Base-by-base conservation (phyloP, 2,797 vertebrate genomes). In the Silurus aristotelis region DNA sequence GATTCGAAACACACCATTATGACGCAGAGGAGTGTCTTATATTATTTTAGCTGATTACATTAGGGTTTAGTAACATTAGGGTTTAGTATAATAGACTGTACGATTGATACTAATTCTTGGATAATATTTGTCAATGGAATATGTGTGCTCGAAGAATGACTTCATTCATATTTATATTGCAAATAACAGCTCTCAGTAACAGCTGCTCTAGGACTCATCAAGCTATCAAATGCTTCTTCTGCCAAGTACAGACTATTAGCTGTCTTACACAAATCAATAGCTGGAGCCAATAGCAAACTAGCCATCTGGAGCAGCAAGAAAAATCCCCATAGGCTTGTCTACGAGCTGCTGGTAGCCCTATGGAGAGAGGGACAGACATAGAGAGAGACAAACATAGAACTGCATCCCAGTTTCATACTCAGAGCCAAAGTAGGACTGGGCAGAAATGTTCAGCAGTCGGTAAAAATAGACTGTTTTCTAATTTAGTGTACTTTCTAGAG, bases 231-330 rank as follows among this genome's bases (percentile, higher is more conserved):
- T 83, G 76, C 14, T 79, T 84, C 85, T 87, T 56, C 72, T 84
- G 71, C 80, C 66, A 80, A 86, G 82, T 86, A 83, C 82, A 86
- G 85, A 86, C 90, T 89, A 77, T 87, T 82, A 91, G 90, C 82
- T 83, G 88, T 91, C 85, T 87, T 89, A 82, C 85, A 88, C 88
- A 87, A 92, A 91, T 91, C 86, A 87, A 92, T 93, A 90, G 61
- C 27, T 89, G 85, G 70, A 89, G 84, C 86, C 82, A 87, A 88
- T 88, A 83, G 61, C 75, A 80, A 56, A 83, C 82, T 83, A 82
- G 82, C 85, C 85, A 86, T 86, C 85, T 86, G 85, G 85, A 86
- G 85, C 58, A 79, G 58, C 58, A 86, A 67, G 58, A 80, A 72
- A 83, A 86, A 80, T 72, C 75, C 67, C 66, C 27, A 70, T 80